Conservation (phyloP, 2,113 vertebrate species). For the Ceratotherium simum region DNA sequence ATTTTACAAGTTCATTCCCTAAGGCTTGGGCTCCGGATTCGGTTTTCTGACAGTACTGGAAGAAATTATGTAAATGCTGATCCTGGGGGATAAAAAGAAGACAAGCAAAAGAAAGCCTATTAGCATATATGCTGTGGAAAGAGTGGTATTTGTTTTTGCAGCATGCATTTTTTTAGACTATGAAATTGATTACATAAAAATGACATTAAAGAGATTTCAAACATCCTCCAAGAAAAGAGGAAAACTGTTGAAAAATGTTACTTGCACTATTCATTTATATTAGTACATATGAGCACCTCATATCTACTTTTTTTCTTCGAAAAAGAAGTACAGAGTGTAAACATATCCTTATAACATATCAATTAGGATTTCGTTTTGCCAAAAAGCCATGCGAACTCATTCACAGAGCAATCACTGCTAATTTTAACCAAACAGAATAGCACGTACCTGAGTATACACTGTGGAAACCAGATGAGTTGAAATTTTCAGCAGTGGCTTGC, state of each 20-base stretch:
- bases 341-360: neutral
- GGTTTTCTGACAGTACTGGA: conserved; percentile 95
- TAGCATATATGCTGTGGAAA: neutral
- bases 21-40: conserved; percentile 90
- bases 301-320: neutral
- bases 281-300: neutral
- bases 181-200: neutral
- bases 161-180: neutral
- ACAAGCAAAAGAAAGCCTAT: conserved; percentile 45
- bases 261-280: neutral
- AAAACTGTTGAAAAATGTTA: conserved; percentile 8
- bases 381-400: neutral
- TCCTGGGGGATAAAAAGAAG: conserved; percentile 88
- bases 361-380: neutral
- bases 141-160: neutral
- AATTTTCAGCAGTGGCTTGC: conserved; percentile 94
- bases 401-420: neutral
- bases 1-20: conserved; percentile 96
- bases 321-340: neutral
- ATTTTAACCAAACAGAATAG: neutral
- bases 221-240: neutral
- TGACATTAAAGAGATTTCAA: neutral
- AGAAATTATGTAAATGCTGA: conserved; percentile 99
- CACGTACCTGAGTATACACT: conserved; percentile 96
- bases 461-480: conserved; percentile 97